These are phyloP conservation scores for Tethea ocularis DNA, from an alignment of 2,888 invertebrate genomes.

Conservation along the genomic window DNA sequence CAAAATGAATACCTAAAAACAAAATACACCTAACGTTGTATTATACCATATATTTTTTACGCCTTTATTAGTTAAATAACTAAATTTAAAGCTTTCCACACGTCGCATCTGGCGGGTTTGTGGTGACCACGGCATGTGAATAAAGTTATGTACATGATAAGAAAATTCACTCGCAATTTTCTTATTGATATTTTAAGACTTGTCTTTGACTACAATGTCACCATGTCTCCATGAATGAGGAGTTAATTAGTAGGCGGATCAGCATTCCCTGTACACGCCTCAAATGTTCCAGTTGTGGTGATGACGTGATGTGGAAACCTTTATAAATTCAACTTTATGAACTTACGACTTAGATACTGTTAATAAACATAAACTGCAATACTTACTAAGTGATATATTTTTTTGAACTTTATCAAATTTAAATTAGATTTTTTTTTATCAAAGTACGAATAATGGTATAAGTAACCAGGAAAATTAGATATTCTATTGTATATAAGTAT, in stretches of 20 bases:
- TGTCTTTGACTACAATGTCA: too few relatives aligned
- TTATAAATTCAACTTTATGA: neutral
- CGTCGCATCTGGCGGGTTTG: too few relatives aligned
- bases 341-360: neutral
- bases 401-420: neutral
- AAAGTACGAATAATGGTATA: neutral
- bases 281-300: neutral
- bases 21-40: neutral
- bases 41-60: too few relatives aligned
- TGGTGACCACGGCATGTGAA: too few relatives aligned
- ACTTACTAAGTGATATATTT: slow-evolving; percentile 2
- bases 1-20: neutral
- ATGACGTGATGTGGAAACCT: neutral
- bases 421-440: neutral
- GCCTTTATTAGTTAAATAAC: neutral
- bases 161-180: too few relatives aligned
- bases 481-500: slow-evolving; percentile 12
- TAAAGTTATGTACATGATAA: too few relatives aligned
- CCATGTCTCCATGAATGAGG: too few relatives aligned
- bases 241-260: neutral
- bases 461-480: neutral
- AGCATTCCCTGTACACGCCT: neutral
- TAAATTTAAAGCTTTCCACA: neutral
- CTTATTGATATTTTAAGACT: too few relatives aligned
- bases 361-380: neutral